These are phyloP conservation scores for Colostygia pectinataria DNA, from an alignment of 2,888 invertebrate species.

Conservation along the genomic window DNA sequence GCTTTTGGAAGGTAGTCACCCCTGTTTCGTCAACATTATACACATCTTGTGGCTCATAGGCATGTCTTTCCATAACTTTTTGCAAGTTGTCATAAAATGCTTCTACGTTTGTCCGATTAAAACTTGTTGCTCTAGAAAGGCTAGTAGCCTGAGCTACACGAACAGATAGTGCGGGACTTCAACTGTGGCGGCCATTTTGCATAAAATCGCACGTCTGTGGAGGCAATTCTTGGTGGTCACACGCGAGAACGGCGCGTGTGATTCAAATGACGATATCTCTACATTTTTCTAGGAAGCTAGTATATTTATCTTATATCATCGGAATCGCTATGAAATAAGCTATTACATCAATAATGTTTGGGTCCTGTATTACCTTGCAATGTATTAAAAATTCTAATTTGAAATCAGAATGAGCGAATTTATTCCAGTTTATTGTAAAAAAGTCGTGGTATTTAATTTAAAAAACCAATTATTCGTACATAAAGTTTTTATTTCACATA, in stretches of 20 bases:
- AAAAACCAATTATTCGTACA: conserved; percentile 4
- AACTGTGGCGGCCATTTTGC: conserved; percentile 10
- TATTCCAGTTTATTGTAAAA: conserved; percentile 12
- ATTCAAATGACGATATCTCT: conserved; percentile 10
- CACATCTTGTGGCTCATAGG: conserved; percentile 1
- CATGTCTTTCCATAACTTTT: background rate
- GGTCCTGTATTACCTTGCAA: conserved; percentile 11
- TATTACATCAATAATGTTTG: conserved; percentile 12
- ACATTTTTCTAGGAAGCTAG: background rate
- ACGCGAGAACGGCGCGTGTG: conserved; percentile 6
- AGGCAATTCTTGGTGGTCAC: background rate
- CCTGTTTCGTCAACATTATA: conserved; percentile 34
- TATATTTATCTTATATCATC: conserved; percentile 3
- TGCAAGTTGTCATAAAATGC: background rate
- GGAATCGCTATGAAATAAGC: conserved; percentile 14
- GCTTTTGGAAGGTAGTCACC: conserved; percentile 37
- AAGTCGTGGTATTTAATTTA: conserved; percentile 9
- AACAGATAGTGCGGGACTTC: too few species aligned
- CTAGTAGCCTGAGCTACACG: too few species aligned
- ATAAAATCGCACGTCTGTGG: conserved; percentile 2
- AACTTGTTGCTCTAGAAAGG: conserved; percentile 6
- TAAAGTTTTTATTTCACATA: conserved; percentile 7
- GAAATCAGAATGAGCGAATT: conserved; percentile 5
- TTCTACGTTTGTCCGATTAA: background rate
- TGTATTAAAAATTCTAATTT: conserved; percentile 5